Conservation (phyloP, 2,797 vertebrate genomes). For the Lateolabrax maculatus region DNA sequence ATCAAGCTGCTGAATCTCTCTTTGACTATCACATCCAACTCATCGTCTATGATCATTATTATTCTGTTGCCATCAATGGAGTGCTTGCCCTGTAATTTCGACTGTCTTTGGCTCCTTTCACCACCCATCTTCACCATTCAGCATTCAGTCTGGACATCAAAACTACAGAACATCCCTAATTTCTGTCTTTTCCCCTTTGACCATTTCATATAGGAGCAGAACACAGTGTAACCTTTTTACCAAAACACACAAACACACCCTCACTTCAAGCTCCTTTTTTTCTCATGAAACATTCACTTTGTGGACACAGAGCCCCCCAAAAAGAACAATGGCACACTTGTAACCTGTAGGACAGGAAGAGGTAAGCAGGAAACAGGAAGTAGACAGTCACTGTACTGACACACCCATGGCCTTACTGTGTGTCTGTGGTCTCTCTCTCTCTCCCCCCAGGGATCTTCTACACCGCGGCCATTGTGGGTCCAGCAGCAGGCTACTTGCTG, state of each 20-base stretch:
- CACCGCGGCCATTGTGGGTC: conserved; percentile 95
- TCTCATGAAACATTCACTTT: conserved; percentile 36
- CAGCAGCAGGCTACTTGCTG: conserved; percentile 95
- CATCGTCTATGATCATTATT: background rate
- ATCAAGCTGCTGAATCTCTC: background rate
- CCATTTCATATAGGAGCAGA: conserved; percentile 53
- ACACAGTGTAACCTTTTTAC: background rate
- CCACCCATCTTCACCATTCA: conserved; percentile 24
- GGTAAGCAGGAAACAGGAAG: conserved; percentile 55
- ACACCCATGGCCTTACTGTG: conserved; percentile 40
- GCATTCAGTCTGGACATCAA: conserved; percentile 49
- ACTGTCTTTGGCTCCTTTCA: background rate
- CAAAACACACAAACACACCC: conserved; percentile 19
- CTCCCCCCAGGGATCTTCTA: conserved; percentile 91
- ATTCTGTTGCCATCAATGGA: background rate
- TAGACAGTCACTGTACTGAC: conserved; percentile 41
- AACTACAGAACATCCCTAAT: background rate
- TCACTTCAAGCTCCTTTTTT: background rate
- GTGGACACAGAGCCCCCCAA: background rate
- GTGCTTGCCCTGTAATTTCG: background rate
- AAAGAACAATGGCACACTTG: conserved; percentile 69
- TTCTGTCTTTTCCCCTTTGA: background rate
- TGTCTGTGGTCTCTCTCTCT: conserved; percentile 34
- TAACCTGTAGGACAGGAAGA: conserved; percentile 50
- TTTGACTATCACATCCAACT: background rate